A percentile compares a stretch with the other conserved stretches of the same genome.
These are phyloP conservation scores for Melanotaenia duboulayi DNA, from an alignment of 2,113 vertebrate species.

Conservation along the genomic window DNA sequence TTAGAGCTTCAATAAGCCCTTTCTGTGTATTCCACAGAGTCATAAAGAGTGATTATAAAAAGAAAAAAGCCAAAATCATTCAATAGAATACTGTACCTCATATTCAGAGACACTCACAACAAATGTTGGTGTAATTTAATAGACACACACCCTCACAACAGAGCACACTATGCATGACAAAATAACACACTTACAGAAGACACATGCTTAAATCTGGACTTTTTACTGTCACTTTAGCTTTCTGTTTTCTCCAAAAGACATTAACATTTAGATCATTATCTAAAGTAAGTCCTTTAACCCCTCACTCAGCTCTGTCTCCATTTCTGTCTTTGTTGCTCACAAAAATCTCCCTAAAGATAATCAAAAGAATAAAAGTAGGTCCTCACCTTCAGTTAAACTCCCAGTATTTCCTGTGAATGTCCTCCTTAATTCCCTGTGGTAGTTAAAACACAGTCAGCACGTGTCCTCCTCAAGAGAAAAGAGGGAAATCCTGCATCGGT, in stretches of 20 bases:
- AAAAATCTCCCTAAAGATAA: slow-evolving; percentile 18
- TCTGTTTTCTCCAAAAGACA: not conserved
- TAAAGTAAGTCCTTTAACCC: not conserved
- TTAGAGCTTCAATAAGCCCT: too few species aligned
- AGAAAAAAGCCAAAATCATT: slow-evolving; percentile 4
- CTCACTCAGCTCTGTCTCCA: not conserved
- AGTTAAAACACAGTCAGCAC: slow-evolving; percentile 33
- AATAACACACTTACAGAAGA: not conserved
- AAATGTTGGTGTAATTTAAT: not conserved
- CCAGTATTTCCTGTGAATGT: slow-evolving; percentile 33
- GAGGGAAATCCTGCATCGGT: slow-evolving; percentile 61
- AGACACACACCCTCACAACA: slow-evolving; percentile 2
- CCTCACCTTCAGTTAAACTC: slow-evolving; percentile 57
- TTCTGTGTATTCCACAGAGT: not conserved
- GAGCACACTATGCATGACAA: not conserved
- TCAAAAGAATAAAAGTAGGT: slow-evolving; percentile 10
- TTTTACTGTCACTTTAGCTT: not conserved
- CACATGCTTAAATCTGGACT: not conserved
- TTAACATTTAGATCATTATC: not conserved
- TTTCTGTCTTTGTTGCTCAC: not conserved
- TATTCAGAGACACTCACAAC: not conserved
- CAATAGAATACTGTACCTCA: slow-evolving; percentile 21
- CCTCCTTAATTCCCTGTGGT: slow-evolving; percentile 53
- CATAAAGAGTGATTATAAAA: not conserved
- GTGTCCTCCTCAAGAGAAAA: slow-evolving; percentile 40